Evolutionary conservation across 2,888 invertebrate genomes (phyloP), one percentile per base, ranked within the genome.

Genomic region (Sesia bembeciformis): DNA sequence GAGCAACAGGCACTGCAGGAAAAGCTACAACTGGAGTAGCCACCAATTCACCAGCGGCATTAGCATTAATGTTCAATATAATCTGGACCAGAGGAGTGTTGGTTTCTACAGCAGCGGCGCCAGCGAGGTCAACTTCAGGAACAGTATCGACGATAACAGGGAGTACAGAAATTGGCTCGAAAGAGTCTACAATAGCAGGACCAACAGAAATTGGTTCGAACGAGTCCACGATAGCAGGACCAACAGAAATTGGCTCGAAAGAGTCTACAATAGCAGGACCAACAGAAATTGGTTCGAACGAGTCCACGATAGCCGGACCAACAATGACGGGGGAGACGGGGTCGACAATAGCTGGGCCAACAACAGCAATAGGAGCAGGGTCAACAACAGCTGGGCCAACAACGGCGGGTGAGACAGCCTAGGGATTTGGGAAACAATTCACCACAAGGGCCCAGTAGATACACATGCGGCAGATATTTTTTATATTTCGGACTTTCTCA

Each of bases 221-320:
- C 5, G 5, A 5, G 5, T 42, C 42, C 5, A 53, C 53, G 40
- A 53, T 39, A n/a, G 8, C 53, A 8, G 53, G 53, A n/a, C 53
- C 53, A 46, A 53, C 8, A 6, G 49, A 42, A 42, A 42, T 42
- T 7, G 42, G 42, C 5, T 23, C 23, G 23, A 23, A 23, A 1
- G 7, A 42, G 49, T 57, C 57, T 6, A 57, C 43, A 40, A 57
- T 52, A 6, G 56, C 60, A 52, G 61, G 60, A 41, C 58, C 59
- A 4, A 60, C 57, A 23, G 23, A 23, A 2, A 23, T 23, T 1
- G 23, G 23, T n/a, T n/a, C n/a, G n/a, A 23, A 40, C 49, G 41
- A 4, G 41, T 58, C 61, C 49, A 57, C 39, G 56, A 60, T 53
- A 6, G 58, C 58, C 39, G 61, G 61, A 43, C 58, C 60, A 7